Percentiles rank a stretch among this genome's conserved stretches.
phyloP scores from a whole-genome alignment of 1,140 invertebrate genomes.

The Drosophila bocki region DNA sequence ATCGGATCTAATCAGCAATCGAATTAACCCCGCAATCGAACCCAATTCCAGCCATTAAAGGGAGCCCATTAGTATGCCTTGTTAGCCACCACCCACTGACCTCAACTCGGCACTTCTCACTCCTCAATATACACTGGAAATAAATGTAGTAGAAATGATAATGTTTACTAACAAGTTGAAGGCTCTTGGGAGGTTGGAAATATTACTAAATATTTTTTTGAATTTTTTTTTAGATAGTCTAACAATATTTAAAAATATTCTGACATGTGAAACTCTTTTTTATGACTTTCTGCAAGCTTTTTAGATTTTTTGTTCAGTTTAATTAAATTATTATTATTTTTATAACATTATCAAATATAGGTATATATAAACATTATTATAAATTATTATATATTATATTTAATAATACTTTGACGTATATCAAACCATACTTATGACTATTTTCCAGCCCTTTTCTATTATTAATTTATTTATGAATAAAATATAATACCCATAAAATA shows the following conservation, averaged over 20 bases:
- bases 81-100: conserved; percentile 43
- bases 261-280: background rate
- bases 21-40: conserved; percentile 53
- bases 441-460: background rate
- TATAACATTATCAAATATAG: background rate
- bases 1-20: conserved; percentile 47
- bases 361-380: too few species aligned
- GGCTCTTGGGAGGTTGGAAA: background rate
- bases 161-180: background rate
- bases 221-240: background rate
- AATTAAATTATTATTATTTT: background rate
- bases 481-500: background rate
- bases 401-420: too few species aligned
- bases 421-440: too few species aligned
- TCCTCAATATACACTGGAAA: background rate
- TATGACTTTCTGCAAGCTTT: too few species aligned
- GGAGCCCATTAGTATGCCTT: conserved; percentile 45
- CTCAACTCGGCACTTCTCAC: conserved; percentile 12
- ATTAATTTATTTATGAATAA: background rate
- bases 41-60: conserved; percentile 49
- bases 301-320: background rate
- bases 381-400: too few species aligned
- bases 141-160: background rate
- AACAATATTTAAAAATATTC: background rate
- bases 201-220: background rate